Evolutionary conservation across 2,888 invertebrate species (phyloP).

Genomic region (Heliconius erato): DNA sequence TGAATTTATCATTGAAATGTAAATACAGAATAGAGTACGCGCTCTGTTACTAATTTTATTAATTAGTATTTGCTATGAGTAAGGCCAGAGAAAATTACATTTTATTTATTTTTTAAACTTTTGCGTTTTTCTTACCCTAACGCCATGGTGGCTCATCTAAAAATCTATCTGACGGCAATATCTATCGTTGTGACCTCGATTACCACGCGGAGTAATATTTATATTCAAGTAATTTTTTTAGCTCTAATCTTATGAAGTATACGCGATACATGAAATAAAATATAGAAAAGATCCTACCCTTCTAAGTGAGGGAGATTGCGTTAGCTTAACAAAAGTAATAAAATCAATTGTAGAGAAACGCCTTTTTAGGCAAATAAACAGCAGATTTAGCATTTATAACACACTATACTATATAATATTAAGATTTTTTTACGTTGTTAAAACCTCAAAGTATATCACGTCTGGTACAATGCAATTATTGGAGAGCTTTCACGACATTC

Average conservation of each 20-base stretch:
- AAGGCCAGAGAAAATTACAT: background rate
- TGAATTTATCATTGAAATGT: conserved; percentile 4
- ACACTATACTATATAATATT: background rate
- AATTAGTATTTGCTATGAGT: background rate
- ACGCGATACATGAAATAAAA: too few species aligned
- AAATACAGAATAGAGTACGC: background rate
- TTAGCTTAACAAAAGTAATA: too few species aligned
- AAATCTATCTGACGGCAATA: too few species aligned
- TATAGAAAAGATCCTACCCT: too few species aligned
- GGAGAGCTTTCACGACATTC: background rate
- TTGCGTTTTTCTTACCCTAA: too few species aligned
- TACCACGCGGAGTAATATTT: too few species aligned
- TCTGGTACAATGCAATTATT: conserved; percentile 16
- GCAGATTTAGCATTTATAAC: background rate
- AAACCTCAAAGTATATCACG: conserved; percentile 6
- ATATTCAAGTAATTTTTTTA: too few species aligned
- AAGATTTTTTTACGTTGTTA: background rate
- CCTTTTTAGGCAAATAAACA: background rate
- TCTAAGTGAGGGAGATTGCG: too few species aligned
- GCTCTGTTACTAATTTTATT: background rate
- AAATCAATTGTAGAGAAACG: too few species aligned
- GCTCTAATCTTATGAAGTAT: too few species aligned
- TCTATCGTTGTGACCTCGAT: too few species aligned
- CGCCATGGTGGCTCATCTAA: too few species aligned
- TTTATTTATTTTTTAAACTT: background rate